These are phyloP conservation scores for Solenopsis fugax DNA, from an alignment of 1,140 invertebrate species.

Conservation along the genomic window DNA sequence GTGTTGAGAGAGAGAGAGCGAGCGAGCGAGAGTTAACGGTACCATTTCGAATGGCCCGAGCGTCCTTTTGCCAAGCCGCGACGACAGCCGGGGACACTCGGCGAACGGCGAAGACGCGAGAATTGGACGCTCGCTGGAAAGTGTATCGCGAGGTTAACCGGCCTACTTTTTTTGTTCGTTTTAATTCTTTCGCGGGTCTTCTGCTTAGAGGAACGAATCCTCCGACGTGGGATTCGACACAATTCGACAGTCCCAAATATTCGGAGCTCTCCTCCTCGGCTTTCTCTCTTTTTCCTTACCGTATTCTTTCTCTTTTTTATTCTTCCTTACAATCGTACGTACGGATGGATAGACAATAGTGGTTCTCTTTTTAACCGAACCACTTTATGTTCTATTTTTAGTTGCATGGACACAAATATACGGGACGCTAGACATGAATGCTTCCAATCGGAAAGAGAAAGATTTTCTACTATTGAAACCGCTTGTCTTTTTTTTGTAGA, in stretches of 20 bases:
- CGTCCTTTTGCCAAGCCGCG: not conserved
- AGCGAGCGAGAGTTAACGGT: constrained; percentile 17
- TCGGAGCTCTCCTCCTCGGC: no score
- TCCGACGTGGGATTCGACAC: not conserved
- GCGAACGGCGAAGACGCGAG: not conserved
- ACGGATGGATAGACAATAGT: not conserved
- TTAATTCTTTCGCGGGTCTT: not conserved
- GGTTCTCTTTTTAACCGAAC: not conserved
- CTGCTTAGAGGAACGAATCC: not conserved
- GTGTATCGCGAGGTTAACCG: not conserved
- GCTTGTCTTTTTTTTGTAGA: not conserved
- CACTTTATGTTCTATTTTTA: not conserved
- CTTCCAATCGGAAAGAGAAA: not conserved
- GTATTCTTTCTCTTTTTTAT: not conserved
- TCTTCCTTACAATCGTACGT: not conserved
- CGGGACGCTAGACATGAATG: not conserved
- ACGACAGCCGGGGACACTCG: not conserved
- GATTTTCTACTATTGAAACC: not conserved
- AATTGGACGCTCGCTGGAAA: not conserved
- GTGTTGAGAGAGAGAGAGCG: no score
- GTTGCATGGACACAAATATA: not conserved
- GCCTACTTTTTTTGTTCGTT: not conserved
- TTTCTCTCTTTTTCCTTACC: no score
- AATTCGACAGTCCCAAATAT: not conserved
- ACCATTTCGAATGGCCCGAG: not conserved